Percentiles rank a stretch among this genome's conserved stretches.
phyloP scores from a whole-genome alignment of 1,140 invertebrate genomes.

The Probaryconus sp. region DNA sequence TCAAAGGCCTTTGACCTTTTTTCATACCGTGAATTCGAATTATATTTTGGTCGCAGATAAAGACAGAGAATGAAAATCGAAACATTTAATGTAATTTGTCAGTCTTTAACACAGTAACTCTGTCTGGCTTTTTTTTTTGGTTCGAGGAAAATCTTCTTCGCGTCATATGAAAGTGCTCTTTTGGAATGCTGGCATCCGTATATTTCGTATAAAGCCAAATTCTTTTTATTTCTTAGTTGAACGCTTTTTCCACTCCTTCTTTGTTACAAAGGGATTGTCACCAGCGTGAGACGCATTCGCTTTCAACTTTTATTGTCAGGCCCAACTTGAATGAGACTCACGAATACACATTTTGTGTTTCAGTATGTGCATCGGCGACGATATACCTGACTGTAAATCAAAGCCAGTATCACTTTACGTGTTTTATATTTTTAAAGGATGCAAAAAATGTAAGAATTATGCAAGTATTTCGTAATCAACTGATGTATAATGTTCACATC shows the following conservation, averaged over 20 bases:
- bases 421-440: too few relatives aligned
- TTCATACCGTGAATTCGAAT: too few relatives aligned
- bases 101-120: slow-evolving; percentile 10
- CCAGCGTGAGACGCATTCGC: slow-evolving; percentile 26
- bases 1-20: too few relatives aligned
- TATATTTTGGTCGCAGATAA: neutral
- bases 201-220: slow-evolving; percentile 19
- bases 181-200: slow-evolving; percentile 5
- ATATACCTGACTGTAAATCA: slow-evolving; percentile 1
- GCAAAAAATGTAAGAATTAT: too few relatives aligned
- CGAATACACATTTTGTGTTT: slow-evolving; percentile 27
- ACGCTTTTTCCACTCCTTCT: slow-evolving; percentile 28
- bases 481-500: too few relatives aligned
- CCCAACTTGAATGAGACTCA: slow-evolving; percentile 18
- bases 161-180: slow-evolving; percentile 14
- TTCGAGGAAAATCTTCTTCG: neutral
- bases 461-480: too few relatives aligned
- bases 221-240: slow-evolving; percentile 24
- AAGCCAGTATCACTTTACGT: slow-evolving; percentile 9
- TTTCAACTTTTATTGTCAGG: slow-evolving; percentile 45
- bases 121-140: slow-evolving; percentile 1
- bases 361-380: slow-evolving; percentile 3
- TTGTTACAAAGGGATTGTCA: slow-evolving; percentile 36
- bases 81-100: slow-evolving; percentile 28
- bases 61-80: neutral